Base-by-base conservation (phyloP, 2,113 vertebrate species). In the human (Homo sapiens) region DNA sequence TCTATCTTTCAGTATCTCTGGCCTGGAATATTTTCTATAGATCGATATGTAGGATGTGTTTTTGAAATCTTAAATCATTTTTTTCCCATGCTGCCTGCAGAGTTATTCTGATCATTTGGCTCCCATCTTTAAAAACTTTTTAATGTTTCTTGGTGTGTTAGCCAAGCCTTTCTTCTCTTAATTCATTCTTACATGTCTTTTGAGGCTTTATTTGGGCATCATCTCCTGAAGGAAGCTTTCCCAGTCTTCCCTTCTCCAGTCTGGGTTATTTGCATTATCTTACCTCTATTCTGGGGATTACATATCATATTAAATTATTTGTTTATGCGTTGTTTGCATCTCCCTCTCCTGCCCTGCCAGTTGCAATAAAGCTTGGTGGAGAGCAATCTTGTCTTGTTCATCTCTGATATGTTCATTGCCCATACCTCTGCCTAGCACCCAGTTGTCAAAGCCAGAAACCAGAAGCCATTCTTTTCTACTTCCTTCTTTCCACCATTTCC, bases 31-130 rank as follows among this genome's bases (percentile, higher is more conserved):
- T 40, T 78, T 80, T 93, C 50, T 88, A 89, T 43, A 87, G 11
- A 43, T 23, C 45, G 61, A 61, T 25, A 66, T 10, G 90, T 22
- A 92, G 40, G 32, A 89, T 10, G 17, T 93, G 45, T 73, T 89
- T 96, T 89, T 91, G 66, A 96, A 91, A 79, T 89, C 27, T 85
- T 55, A 92, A 88, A 43, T 61, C 30, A 4, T 80, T 38, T 89
- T 86, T 50, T n/a, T 8, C 27, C 18, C 38, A 83, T 23, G 76
- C 45, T 79, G 45, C 70, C 20, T 87, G n/a, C 18, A 90, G 81
- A 82, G 45, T 81, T 93, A 94, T 83, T 92, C 48, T 80, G 70
- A 94, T 93, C 3, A 81, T 86, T 68, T 89, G 75, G 55, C 27
- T 81, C 32, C n/a, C 64, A 88, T 90, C 50, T 72, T 95, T 70